These are phyloP conservation scores for Carassius carassius DNA, from an alignment of 2,113 vertebrate genomes.

Conservation along the genomic window DNA sequence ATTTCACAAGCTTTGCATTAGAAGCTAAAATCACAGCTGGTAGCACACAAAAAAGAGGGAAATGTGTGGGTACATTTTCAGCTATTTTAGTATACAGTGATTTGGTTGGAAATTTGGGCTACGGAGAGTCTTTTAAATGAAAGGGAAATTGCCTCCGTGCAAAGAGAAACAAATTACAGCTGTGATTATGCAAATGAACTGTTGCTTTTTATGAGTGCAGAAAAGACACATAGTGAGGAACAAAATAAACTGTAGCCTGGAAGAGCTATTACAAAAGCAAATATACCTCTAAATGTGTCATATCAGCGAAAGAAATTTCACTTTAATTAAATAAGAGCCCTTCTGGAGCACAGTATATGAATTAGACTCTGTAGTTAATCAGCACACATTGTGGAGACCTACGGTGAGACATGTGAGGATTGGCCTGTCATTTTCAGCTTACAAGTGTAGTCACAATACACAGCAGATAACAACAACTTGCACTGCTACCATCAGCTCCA, in stretches of 20 bases:
- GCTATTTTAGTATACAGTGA: conserved; percentile 54
- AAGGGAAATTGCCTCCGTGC: conserved; percentile 50
- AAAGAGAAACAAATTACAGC: conserved; percentile 62
- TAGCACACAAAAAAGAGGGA: neutral
- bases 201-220: conserved; percentile 51
- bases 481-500: neutral
- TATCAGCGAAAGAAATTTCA: conserved; percentile 17
- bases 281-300: conserved; percentile 33
- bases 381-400: conserved; percentile 9
- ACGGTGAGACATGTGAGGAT: neutral
- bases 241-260: conserved; percentile 43
- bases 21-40: conserved; percentile 32
- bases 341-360: conserved; percentile 34
- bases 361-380: conserved; percentile 39
- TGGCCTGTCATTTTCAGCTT: neutral
- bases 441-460: neutral
- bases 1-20: conserved; percentile 1
- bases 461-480: neutral
- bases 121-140: conserved; percentile 49
- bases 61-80: conserved; percentile 24
- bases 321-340: conserved; percentile 39
- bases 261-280: conserved; percentile 32
- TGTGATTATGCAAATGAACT: conserved; percentile 63
- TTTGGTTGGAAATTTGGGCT: conserved; percentile 53
- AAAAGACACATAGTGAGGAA: conserved; percentile 48